A percentile compares a stretch with the other conserved stretches of the same genome.
Evolutionary conservation across 2,888 invertebrate genomes (phyloP).

Genomic region (Oscheius sp.): DNA sequence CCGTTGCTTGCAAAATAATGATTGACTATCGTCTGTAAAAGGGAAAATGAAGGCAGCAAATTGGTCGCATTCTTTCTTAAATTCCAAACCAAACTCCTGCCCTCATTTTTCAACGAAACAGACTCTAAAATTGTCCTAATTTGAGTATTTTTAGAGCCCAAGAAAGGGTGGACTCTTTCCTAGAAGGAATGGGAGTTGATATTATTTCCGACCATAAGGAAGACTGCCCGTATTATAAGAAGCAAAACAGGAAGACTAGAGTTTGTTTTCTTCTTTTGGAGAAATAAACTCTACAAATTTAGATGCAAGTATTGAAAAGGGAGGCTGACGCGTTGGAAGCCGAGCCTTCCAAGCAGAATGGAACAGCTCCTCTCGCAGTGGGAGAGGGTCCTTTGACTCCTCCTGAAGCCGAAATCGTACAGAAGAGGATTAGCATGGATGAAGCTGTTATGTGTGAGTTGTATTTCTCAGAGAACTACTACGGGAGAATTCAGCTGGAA

Average conservation of each 20-base stretch:
- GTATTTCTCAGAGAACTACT: neutral
- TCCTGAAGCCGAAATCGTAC: conserved; percentile 5
- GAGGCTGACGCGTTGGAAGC: conserved; percentile 40
- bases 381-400: conserved; percentile 31
- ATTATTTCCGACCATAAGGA: conserved; percentile 56
- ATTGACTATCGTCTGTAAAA: neutral
- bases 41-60: too few relatives aligned
- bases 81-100: neutral
- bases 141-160: conserved; percentile 48
- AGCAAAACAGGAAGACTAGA: conserved; percentile 38
- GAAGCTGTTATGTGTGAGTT: conserved; percentile 51
- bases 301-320: conserved; percentile 49
- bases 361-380: conserved; percentile 38
- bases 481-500: conserved; percentile 43
- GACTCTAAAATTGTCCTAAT: neutral
- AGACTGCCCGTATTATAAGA: conserved; percentile 56
- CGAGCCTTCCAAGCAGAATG: neutral
- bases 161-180: conserved; percentile 50
- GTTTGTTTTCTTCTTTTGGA: conserved; percentile 11
- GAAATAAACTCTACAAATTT: conserved; percentile 6
- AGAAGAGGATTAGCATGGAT: conserved; percentile 35
- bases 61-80: neutral
- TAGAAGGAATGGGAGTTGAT: conserved; percentile 55
- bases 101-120: neutral
- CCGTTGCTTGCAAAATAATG: neutral